phyloP scores from a whole-genome alignment of 2,113 vertebrate genomes.

The Cheilinus undulatus region DNA sequence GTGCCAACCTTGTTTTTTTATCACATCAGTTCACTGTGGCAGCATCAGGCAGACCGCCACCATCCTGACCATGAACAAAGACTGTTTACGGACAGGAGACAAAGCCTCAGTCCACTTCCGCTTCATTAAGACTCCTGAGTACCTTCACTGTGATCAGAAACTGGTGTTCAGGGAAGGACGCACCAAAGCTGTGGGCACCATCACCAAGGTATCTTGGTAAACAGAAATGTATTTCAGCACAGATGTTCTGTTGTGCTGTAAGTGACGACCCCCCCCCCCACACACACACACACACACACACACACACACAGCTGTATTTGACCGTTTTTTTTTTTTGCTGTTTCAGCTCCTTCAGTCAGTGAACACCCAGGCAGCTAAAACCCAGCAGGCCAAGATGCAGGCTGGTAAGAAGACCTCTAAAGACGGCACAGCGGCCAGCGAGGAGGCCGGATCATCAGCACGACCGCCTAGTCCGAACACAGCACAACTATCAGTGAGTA shows the following conservation, averaged over 20 bases:
- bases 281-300: no score
- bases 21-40: constrained; percentile 92
- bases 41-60: constrained; percentile 98
- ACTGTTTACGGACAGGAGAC: constrained; percentile 96
- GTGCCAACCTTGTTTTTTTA: not conserved
- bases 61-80: constrained; percentile 97
- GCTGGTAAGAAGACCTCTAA: constrained; percentile 86
- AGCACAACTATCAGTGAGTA: constrained; percentile 79
- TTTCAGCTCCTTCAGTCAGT: constrained; percentile 92
- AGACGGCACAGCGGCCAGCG: constrained; percentile 73
- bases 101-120: constrained; percentile 98
- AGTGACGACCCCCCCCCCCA: no score
- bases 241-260: not conserved
- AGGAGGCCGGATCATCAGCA: constrained; percentile 65
- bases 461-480: constrained; percentile 76
- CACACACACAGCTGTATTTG: no score
- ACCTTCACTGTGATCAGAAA: constrained; percentile 95
- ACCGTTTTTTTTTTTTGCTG: no score
- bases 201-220: constrained; percentile 90
- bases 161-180: constrained; percentile 98
- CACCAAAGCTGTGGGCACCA: constrained; percentile 98
- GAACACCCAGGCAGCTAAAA: constrained; percentile 91
- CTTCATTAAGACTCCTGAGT: constrained; percentile 98
- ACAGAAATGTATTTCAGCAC: not conserved
- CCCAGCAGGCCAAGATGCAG: constrained; percentile 93